phyloP scores from a whole-genome alignment of 1,140 invertebrate species.

The Drosophila obscura region DNA sequence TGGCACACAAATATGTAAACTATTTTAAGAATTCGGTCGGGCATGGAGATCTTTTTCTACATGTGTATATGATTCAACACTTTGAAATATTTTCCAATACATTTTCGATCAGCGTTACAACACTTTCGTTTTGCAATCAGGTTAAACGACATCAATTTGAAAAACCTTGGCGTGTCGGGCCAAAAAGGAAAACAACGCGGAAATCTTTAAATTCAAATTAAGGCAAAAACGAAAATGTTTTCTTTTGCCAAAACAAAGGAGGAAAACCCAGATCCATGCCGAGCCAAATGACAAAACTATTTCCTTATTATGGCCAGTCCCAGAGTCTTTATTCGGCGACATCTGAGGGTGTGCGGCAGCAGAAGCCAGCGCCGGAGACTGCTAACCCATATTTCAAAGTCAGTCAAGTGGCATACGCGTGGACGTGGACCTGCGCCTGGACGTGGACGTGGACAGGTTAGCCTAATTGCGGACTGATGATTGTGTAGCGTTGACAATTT shows the following conservation, averaged over 20 bases:
- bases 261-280: slow-evolving; percentile 34
- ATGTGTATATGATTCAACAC: not conserved
- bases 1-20: no score
- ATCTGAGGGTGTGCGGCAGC: slow-evolving; percentile 13
- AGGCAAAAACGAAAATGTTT: slow-evolving; percentile 38
- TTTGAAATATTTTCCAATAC: not conserved
- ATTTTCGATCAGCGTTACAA: slow-evolving; percentile 5
- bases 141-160: slow-evolving; percentile 47
- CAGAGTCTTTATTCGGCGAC: slow-evolving; percentile 49
- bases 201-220: slow-evolving; percentile 80
- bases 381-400: slow-evolving; percentile 81
- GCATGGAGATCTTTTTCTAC: no score
- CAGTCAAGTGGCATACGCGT: slow-evolving; percentile 60
- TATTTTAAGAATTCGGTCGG: no score
- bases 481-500: slow-evolving; percentile 68
- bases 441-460: slow-evolving; percentile 51
- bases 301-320: slow-evolving; percentile 63
- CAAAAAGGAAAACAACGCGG: slow-evolving; percentile 60
- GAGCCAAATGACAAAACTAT: slow-evolving; percentile 48
- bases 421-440: slow-evolving; percentile 20
- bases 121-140: slow-evolving; percentile 37
- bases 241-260: slow-evolving; percentile 53
- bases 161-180: slow-evolving; percentile 42
- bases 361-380: slow-evolving; percentile 6
- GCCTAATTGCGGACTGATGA: slow-evolving; percentile 76